A percentile compares a stretch with the other conserved stretches of the same genome.
phyloP scores from a whole-genome alignment of 2,888 invertebrate genomes.

The Blera fallax region DNA sequence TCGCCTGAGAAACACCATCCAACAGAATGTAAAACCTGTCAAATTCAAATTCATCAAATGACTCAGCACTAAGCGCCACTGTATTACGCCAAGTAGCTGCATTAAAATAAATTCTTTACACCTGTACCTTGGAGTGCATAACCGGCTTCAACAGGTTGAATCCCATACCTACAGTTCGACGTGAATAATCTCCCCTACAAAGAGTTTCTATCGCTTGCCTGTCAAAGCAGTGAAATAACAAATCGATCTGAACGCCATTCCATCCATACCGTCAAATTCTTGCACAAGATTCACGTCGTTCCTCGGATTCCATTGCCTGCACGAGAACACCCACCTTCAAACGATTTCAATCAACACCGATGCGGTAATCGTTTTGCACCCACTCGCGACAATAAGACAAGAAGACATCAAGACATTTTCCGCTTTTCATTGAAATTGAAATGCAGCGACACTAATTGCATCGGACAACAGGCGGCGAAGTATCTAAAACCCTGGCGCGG shows the following conservation, averaged over 20 bases:
- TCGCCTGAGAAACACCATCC: background rate
- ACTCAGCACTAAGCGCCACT: slow-evolving; percentile 45
- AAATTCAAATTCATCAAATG: slow-evolving; percentile 19
- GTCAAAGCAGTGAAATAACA: slow-evolving; percentile 20
- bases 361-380: slow-evolving; percentile 34
- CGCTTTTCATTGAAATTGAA: slow-evolving; percentile 30
- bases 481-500: slow-evolving; percentile 5
- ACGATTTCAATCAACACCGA: slow-evolving; percentile 55
- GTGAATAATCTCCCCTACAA: background rate
- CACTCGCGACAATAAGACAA: background rate
- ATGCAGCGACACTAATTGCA: slow-evolving; percentile 57
- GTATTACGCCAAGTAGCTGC: slow-evolving; percentile 15
- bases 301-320: slow-evolving; percentile 27
- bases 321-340: slow-evolving; percentile 15
- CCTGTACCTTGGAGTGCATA: slow-evolving; percentile 33
- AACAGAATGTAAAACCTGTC: slow-evolving; percentile 24
- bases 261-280: slow-evolving; percentile 36
- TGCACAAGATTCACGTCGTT: slow-evolving; percentile 23
- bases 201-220: slow-evolving; percentile 4
- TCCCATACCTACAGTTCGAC: background rate
- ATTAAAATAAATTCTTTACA: slow-evolving; percentile 34
- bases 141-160: slow-evolving; percentile 15
- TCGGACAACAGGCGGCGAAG: slow-evolving; percentile 33
- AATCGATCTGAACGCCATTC: slow-evolving; percentile 37
- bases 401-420: slow-evolving; percentile 37